These are phyloP conservation scores for Pitangus sulphuratus DNA, from an alignment of 2,797 vertebrate genomes.

Conservation along the genomic window DNA sequence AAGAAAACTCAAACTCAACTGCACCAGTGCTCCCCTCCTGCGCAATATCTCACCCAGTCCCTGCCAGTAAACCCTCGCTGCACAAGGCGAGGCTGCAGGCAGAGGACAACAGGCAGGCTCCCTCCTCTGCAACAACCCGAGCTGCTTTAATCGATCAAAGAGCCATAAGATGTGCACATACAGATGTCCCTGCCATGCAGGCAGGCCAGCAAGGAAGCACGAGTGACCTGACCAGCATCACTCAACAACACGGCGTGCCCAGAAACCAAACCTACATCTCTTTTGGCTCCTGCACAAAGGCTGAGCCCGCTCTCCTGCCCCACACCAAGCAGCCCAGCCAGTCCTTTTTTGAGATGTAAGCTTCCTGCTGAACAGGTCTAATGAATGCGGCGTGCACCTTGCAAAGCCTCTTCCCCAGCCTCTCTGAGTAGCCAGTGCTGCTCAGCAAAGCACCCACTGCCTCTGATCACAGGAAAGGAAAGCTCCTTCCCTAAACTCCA, in stretches of 20 bases:
- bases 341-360: rapidly evolving
- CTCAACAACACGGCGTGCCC: neutral
- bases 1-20: neutral
- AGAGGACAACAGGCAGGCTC: neutral
- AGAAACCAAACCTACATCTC: neutral
- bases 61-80: neutral
- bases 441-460: neutral
- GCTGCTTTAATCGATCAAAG: neutral
- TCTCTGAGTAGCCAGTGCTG: rapidly evolving
- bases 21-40: neutral
- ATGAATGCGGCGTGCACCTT: rapidly evolving
- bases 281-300: neutral
- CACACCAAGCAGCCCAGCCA: neutral
- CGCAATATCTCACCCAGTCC: neutral
- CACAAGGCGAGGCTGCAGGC: rapidly evolving
- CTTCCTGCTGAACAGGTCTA: conserved; percentile 56
- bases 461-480: neutral
- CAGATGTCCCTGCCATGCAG: rapidly evolving
- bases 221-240: neutral
- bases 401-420: neutral
- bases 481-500: neutral
- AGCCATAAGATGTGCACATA: neutral
- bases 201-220: neutral
- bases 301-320: neutral
- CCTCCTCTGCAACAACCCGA: neutral